Evolutionary conservation across 2,113 vertebrate genomes (phyloP), one percentile per base, ranked within the genome.

Genomic region (Motacilla alba): DNA sequence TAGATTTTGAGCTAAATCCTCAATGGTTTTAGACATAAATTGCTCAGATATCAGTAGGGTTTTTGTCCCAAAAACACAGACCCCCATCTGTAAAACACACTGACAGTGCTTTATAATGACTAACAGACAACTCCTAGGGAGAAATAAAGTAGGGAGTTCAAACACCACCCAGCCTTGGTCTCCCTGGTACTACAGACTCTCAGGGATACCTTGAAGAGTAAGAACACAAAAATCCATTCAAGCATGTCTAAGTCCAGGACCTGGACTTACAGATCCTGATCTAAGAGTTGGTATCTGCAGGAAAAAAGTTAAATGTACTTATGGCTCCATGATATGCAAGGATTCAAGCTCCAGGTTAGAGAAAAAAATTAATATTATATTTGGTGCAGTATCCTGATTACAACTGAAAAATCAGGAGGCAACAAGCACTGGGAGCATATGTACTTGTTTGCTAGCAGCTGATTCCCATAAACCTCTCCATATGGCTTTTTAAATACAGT

Each of bases 381-480:
- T 76, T 62, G 31, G 23, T 50, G 43, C 41, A 77, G 82, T 66
- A 87, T 70, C 30, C 30, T 66, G n/a, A 69, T 73, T 63, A 46
- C 55, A 80, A 88, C 17, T 28, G 23, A 90, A 90, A 84, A 83
- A 83, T 92, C 60, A 80, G 86, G 55, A 74, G 58, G 59, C 6
- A 11, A 86, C 7, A 30, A 83, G 59, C 43, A 70, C 1, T 63
- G 41, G 27, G 35, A 92, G 37, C 83, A 90, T 47, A 86, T 50
- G 79, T 49, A 64, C 9, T 86, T 86, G 55, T 83, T 90, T 77
- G 39, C 44, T 35, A 68, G 64, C 79, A 94, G 84, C 76, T 88
- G 72, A 94, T 74, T 95, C 76, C 52, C 55, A 83, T 96, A 96
- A 96, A 82, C 10, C 11, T 85, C 83, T 85, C 83, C 83, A 83